Evolutionary conservation across 1,140 invertebrate species (phyloP), one percentile per base, ranked within the genome.

Genomic region (Papilio polyxenes): DNA sequence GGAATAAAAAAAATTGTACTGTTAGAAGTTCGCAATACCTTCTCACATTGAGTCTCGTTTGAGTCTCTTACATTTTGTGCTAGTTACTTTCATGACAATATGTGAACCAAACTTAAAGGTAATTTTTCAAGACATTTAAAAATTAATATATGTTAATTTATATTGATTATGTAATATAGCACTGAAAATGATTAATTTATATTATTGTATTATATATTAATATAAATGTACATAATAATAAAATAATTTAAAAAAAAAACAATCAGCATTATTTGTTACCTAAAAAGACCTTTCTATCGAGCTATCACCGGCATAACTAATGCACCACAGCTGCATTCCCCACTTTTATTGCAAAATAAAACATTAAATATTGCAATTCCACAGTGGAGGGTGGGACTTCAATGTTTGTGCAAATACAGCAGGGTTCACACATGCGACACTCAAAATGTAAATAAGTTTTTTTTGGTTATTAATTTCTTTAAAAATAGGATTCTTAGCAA

Each of bases 301-400:
- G 75, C 75, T 86, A 74, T 82, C 80, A 88, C 85, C 82, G 81
- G 86, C 87, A 85, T 87, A 86, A 83, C 88, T 86, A 90, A 93
- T 89, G 86, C 84, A 86, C 77, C 87, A 82, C 92, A 93, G 91
- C 90, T 93, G 92, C 89, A 89, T 83, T 85, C 83, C 77, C 82
- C 84, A 81, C 80, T 85, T 89, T 92, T 92, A 93, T 93, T 90
- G 90, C 89, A 83, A 90, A 90, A 90, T 89, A 91, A 92, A 92
- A 91, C 90, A 92, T 91, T 90, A 92, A 89, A 89, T 89, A 92
- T 87, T 87, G 86, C 85, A 83, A 83, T 85, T 84, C 83, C 83
- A 84, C 82, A 48, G 81, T 80, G 82, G 86, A 85, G 89, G 84
- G 84, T 86, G 81, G 83, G 83, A 84, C 85, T 59, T 85, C 85